phyloP scores from a whole-genome alignment of 2,113 vertebrate species.

The Anolis carolinensis region DNA sequence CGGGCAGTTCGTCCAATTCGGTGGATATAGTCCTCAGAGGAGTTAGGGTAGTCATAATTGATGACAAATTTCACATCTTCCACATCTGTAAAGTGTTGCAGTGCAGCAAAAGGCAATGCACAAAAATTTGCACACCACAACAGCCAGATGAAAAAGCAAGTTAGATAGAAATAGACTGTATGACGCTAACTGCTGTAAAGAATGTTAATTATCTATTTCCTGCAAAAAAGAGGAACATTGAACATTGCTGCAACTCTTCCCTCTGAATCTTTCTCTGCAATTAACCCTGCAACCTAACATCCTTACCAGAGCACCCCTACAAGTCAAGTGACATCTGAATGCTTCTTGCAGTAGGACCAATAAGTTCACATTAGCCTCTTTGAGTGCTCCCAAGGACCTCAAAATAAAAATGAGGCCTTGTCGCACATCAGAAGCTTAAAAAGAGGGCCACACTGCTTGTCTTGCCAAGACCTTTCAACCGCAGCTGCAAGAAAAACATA shows the following conservation, averaged over 20 bases:
- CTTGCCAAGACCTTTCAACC: conserved; percentile 99
- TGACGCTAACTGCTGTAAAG: conserved; percentile 85
- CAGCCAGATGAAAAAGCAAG: conserved; percentile 97
- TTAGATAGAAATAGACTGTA: conserved; percentile 86
- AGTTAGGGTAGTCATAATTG: conserved; percentile 99
- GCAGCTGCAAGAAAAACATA: conserved; percentile 88
- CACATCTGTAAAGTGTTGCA: conserved; percentile 99
- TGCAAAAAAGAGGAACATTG: conserved; percentile 79
- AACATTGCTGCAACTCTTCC: conserved; percentile 88
- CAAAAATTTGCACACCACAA: conserved; percentile 99
- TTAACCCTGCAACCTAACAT: conserved; percentile 81
- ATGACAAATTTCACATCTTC: conserved; percentile 99
- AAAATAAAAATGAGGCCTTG: conserved; percentile 85
- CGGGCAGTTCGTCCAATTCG: conserved; percentile 99
- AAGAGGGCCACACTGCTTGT: conserved; percentile 96
- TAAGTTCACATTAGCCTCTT: conserved; percentile 95
- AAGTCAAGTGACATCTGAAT: conserved; percentile 99
- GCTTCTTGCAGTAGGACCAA: conserved; percentile 99
- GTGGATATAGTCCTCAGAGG: conserved; percentile 99
- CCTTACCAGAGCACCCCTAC: conserved; percentile 93
- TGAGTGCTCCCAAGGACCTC: conserved; percentile 93
- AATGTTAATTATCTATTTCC: conserved; percentile 84
- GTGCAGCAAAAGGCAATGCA: conserved; percentile 97
- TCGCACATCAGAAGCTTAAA: conserved; percentile 91
- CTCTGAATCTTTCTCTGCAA: conserved; percentile 70